phyloP scores from a whole-genome alignment of 2,888 invertebrate genomes.

The Zonitis immaculata region DNA sequence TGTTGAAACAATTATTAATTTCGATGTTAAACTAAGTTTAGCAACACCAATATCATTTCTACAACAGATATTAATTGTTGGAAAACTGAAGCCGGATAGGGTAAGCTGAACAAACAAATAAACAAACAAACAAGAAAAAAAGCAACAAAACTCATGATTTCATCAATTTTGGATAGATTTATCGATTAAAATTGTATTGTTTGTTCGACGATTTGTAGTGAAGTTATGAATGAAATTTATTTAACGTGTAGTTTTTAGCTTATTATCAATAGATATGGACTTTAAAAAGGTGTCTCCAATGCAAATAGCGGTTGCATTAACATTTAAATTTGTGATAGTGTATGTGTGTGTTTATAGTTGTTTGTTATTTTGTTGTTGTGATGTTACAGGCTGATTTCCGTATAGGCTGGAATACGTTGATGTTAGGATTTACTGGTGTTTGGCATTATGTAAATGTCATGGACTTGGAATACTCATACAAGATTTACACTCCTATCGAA shows the following conservation, averaged over 20 bases:
- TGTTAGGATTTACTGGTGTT: conserved; percentile 72
- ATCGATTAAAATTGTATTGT: too few species aligned
- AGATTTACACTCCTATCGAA: conserved; percentile 71
- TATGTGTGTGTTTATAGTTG: background rate
- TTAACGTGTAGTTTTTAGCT: background rate
- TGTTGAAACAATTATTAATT: conserved; percentile 60
- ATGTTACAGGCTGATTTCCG: conserved; percentile 63
- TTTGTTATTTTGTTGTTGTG: background rate
- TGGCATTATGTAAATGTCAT: conserved; percentile 66
- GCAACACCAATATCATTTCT: conserved; percentile 71
- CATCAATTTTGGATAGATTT: too few species aligned
- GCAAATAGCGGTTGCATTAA: background rate
- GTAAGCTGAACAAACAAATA: too few species aligned
- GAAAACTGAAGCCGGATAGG: conserved; percentile 63
- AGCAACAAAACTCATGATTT: too few species aligned
- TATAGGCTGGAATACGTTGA: conserved; percentile 68
- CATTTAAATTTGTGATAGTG: background rate
- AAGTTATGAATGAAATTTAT: background rate
- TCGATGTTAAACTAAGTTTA: conserved; percentile 68
- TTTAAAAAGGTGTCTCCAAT: background rate
- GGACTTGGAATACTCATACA: conserved; percentile 74
- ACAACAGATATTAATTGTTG: conserved; percentile 61
- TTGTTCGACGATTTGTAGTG: background rate
- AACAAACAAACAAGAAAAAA: too few species aligned
- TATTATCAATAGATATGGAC: background rate